Conservation (phyloP, 2,113 vertebrate species). For the Rhinichthys klamathensis region DNA sequence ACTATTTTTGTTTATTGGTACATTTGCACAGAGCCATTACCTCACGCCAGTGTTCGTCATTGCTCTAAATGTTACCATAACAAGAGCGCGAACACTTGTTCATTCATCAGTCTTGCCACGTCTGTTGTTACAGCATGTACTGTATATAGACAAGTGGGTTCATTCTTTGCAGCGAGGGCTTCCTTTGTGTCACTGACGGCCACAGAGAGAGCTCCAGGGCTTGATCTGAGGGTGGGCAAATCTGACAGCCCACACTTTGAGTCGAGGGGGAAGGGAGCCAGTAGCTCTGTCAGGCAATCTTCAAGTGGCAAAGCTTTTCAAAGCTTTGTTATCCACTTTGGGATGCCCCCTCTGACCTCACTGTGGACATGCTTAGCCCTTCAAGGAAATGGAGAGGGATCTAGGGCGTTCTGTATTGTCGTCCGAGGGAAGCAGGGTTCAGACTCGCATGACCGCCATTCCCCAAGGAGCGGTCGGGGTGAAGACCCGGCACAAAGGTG, state of each 20-base stretch:
- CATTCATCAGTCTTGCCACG: conserved; percentile 44
- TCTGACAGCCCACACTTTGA: conserved; percentile 80
- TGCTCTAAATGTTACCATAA: conserved; percentile 27
- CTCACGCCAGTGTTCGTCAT: background rate
- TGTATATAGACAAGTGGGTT: conserved; percentile 55
- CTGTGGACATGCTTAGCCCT: conserved; percentile 70
- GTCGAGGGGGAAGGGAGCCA: conserved; percentile 60
- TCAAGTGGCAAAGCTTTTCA: conserved; percentile 83
- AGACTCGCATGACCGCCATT: conserved; percentile 71
- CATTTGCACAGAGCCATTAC: background rate
- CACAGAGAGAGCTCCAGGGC: conserved; percentile 70
- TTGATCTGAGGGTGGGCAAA: conserved; percentile 77
- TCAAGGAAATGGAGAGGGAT: conserved; percentile 77
- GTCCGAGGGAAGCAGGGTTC: conserved; percentile 69
- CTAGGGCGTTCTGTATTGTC: conserved; percentile 74
- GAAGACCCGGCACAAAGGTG: conserved; percentile 67
- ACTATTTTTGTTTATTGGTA: background rate
- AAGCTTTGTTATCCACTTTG: conserved; percentile 76
- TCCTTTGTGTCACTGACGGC: conserved; percentile 54
- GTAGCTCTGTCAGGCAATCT: conserved; percentile 64
- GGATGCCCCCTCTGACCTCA: conserved; percentile 78
- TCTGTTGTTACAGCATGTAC: conserved; percentile 55
- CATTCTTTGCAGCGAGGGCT: conserved; percentile 51
- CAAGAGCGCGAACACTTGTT: conserved; percentile 47
- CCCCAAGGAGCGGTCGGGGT: conserved; percentile 70